These are phyloP conservation scores for Drosophila auraria DNA, from an alignment of 1,140 invertebrate genomes.

Conservation along the genomic window DNA sequence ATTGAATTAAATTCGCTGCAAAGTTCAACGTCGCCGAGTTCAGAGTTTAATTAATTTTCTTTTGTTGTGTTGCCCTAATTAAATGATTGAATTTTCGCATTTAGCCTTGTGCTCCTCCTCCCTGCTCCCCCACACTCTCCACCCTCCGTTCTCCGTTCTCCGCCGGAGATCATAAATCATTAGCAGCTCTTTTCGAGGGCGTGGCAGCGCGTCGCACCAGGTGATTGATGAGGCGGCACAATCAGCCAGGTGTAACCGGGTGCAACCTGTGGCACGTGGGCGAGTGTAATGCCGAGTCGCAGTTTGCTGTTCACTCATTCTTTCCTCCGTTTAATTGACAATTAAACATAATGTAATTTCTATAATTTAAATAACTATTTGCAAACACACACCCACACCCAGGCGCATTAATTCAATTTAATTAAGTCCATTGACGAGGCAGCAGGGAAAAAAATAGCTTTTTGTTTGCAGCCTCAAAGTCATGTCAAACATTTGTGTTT, in stretches of 20 bases:
- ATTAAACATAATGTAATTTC: conserved; percentile 53
- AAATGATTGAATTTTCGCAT: conserved; percentile 81
- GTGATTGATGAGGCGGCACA: conserved; percentile 72
- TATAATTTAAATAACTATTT: conserved; percentile 56
- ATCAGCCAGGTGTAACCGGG: conserved; percentile 31
- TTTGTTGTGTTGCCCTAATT: conserved; percentile 78
- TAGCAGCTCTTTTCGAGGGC: conserved; percentile 60
- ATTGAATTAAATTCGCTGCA: conserved; percentile 77
- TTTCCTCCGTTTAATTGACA: conserved; percentile 38
- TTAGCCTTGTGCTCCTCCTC: conserved; percentile 36
- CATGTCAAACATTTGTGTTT: conserved; percentile 68
- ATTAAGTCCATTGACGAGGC: conserved; percentile 16
- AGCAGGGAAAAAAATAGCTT: conserved; percentile 29
- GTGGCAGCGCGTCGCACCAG: conserved; percentile 55
- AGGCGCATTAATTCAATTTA: conserved; percentile 40
- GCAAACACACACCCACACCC: conserved; percentile 5
- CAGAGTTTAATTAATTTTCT: conserved; percentile 82
- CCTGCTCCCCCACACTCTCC: background rate
- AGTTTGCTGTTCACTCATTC: conserved; percentile 29
- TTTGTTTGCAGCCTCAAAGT: conserved; percentile 54
- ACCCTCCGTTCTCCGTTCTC: background rate
- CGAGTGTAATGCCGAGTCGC: conserved; percentile 43
- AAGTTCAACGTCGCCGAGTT: conserved; percentile 63
- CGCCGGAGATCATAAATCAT: conserved; percentile 71
- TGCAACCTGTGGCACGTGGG: conserved; percentile 64